Evolutionary conservation across 2,888 invertebrate genomes (phyloP), one percentile per base, ranked within the genome.

Genomic region (Brachypterus glaber): DNA sequence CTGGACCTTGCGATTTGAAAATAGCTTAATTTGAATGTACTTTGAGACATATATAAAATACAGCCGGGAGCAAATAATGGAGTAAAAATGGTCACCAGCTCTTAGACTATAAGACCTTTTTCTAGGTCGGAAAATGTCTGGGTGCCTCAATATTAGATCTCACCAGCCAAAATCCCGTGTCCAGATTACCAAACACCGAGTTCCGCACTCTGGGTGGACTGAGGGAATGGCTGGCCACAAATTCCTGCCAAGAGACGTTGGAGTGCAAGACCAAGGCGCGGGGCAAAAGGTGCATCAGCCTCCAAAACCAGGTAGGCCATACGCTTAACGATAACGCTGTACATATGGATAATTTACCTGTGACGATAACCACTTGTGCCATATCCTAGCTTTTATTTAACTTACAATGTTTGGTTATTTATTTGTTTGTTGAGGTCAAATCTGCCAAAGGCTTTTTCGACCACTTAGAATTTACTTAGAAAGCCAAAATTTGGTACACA

Each of bases 71-170:
- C n/a, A n/a, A n/a, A n/a, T n/a, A n/a, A n/a, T n/a, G n/a, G n/a
- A n/a, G n/a, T n/a, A n/a, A n/a, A n/a, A n/a, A n/a, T n/a, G n/a
- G n/a, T n/a, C n/a, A n/a, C n/a, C n/a, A n/a, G n/a, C n/a, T n/a
- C 30, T 17, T 40, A 25, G 2, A 17, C 27, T 16, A 30, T 37
- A 9, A 37, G 40, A 35, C 30, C 25, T 40, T 9, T 43, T 45
- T 53, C 26, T 39, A 64, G 89, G 86, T 87, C 59, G 90, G 90
- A 3, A 76, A 77, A 40, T 82, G 88, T 1, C 66, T 91, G 49
- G 86, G 87, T 39, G 78, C 85, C 27, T 87, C 90, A 1, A 82
- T 90, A 48, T 66, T 91, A 50, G 91, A 92, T 66, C 69, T 89
- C 59, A 81, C 80, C 8, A 82, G 79, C 34, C 76, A 74, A 44